A percentile compares a stretch with the other conserved stretches of the same genome.
Evolutionary conservation across 23 tunicate species (phyloP).

Genomic region (Trididemnum clinides): DNA sequence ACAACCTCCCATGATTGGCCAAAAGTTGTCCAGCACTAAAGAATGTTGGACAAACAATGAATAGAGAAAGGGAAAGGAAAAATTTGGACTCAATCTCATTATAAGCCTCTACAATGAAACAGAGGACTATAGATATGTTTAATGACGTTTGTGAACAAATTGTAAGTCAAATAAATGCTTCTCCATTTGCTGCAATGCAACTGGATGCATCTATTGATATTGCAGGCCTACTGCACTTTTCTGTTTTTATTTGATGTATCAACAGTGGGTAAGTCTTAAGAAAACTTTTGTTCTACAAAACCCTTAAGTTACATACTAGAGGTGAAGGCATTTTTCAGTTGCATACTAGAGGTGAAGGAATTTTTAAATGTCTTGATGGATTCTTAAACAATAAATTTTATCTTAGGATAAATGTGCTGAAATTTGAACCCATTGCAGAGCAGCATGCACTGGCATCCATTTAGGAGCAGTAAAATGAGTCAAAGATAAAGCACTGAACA

Average conservation of each 20-base stretch:
- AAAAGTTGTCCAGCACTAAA: not conserved
- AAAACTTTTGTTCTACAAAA: too few relatives aligned
- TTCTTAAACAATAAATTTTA: not conserved
- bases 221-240: too few relatives aligned
- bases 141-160: not conserved
- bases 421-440: too few relatives aligned
- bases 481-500: too few relatives aligned
- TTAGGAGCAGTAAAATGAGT: too few relatives aligned
- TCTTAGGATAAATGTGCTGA: too few relatives aligned
- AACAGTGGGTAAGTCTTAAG: not conserved
- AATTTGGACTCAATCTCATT: not conserved
- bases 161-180: not conserved
- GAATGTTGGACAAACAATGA: not conserved
- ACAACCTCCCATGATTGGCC: not conserved
- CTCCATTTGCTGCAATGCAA: not conserved
- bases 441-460: too few relatives aligned
- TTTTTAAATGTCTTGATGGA: not conserved
- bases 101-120: not conserved
- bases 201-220: not conserved
- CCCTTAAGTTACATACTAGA: too few relatives aligned
- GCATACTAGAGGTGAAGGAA: not conserved
- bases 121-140: not conserved
- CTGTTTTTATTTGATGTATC: not conserved
- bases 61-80: not conserved
- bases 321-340: not conserved